Evolutionary conservation across 2,888 invertebrate species (phyloP), one percentile per base, ranked within the genome.

Genomic region (Copidosoma aretas): DNA sequence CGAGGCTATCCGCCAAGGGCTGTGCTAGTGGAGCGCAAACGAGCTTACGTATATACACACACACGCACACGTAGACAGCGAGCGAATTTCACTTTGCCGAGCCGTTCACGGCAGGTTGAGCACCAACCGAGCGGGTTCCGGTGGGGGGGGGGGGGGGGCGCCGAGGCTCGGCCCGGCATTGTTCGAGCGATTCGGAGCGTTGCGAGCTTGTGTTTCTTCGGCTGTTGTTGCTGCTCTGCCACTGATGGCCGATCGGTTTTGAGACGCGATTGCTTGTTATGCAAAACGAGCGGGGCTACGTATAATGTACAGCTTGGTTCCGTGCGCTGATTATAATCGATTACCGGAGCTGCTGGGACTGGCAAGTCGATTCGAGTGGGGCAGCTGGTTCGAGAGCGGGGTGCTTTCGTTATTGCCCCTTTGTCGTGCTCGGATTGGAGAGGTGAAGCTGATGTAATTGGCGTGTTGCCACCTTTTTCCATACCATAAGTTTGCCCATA

Each of bases 81-180:
- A 54, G 51, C 43, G 63, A 65, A 66, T 71, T 71, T 71, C 66
- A 68, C 65, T 71, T 68, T 68, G 60, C 54, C 39, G n/a, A 22
- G 46, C 62, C 54, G 14, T 46, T 46, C 43, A 46, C 43, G 43
- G 43, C 43, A 46, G 4, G 43, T 46, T 46, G 43, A 46, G 43
- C 43, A 14, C 15, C n/a, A n/a, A 46, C 15, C 14, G 12, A 12
- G 12, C 43, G 17, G 17, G 43, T 12, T 46, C 43, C 43, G 43
- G 32, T 8, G 32, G 17, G 12, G 43, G 3, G n/a, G n/a, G n/a
- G n/a, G n/a, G n/a, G n/a, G n/a, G n/a, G n/a, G n/a, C n/a, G n/a
- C n/a, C n/a, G n/a, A n/a, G n/a, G n/a, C n/a, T n/a, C n/a, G 43
- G 43, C 43, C 4, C 17, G 43, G 15, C 43, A 46, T 46, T 46